phyloP scores from a whole-genome alignment of 2,888 invertebrate genomes.

The Drosophila paramelanica region DNA sequence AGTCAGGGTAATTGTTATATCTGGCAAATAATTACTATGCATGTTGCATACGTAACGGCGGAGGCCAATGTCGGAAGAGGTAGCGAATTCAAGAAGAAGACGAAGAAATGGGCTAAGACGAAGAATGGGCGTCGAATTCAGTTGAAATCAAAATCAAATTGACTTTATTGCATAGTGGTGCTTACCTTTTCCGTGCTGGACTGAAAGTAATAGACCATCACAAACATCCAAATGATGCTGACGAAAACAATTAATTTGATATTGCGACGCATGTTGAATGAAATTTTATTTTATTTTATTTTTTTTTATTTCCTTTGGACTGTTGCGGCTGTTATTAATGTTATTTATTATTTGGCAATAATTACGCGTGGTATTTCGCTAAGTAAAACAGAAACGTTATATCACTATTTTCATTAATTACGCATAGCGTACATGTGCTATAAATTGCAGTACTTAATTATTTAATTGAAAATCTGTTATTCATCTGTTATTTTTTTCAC shows the following conservation, averaged over 20 bases:
- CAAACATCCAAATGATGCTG: slow-evolving; percentile 85
- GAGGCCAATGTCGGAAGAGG: slow-evolving; percentile 40
- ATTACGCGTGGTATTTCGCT: slow-evolving; percentile 47
- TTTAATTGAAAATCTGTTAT: slow-evolving; percentile 45
- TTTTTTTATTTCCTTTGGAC: slow-evolving; percentile 24
- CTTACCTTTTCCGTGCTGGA: slow-evolving; percentile 85
- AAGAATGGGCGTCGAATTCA: background rate
- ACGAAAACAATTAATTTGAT: slow-evolving; percentile 84
- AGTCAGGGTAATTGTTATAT: slow-evolving; percentile 32
- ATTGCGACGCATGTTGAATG: slow-evolving; percentile 83
- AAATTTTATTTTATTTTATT: slow-evolving; percentile 25
- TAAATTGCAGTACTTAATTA: slow-evolving; percentile 21
- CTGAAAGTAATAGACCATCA: slow-evolving; percentile 85
- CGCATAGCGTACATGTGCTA: slow-evolving; percentile 10
- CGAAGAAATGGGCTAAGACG: background rate
- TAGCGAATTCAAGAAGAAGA: slow-evolving; percentile 20
- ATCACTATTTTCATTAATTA: slow-evolving; percentile 21
- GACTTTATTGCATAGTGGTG: slow-evolving; percentile 5
- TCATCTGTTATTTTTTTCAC: slow-evolving; percentile 14
- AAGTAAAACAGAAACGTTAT: slow-evolving; percentile 27
- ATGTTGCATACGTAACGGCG: slow-evolving; percentile 57
- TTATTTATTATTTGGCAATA: slow-evolving; percentile 48
- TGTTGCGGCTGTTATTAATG: slow-evolving; percentile 1
- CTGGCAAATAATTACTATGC: slow-evolving; percentile 74
- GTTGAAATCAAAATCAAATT: too few species aligned